phyloP scores from a whole-genome alignment of 2,888 invertebrate species.

The Laspeyria flexula region DNA sequence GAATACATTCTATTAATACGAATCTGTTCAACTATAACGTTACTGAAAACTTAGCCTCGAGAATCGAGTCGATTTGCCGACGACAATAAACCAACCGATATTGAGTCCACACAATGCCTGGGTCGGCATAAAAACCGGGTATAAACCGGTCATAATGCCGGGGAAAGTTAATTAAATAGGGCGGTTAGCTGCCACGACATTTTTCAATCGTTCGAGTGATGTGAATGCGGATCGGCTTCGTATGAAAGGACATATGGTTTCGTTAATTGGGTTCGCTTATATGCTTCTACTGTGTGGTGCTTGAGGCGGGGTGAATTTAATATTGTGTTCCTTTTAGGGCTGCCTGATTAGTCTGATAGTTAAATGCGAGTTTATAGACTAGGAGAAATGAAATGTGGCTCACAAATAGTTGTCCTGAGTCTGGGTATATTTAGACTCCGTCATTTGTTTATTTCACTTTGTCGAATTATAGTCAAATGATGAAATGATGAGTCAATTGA shows the following conservation, averaged over 20 bases:
- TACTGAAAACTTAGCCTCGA: conserved; percentile 23
- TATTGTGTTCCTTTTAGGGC: background rate
- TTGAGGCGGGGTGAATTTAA: conserved; percentile 19
- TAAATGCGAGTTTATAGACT: no score
- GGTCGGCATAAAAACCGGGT: conserved; percentile 67
- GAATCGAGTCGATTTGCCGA: conserved; percentile 54
- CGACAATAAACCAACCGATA: conserved; percentile 76
- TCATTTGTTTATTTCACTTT: no score
- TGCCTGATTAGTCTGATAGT: no score
- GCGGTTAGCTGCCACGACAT: conserved; percentile 61
- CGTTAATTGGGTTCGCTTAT: conserved; percentile 25
- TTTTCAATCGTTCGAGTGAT: conserved; percentile 68
- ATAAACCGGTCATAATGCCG: conserved; percentile 72
- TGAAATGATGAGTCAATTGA: no score
- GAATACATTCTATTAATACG: conserved; percentile 38
- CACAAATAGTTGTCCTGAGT: no score
- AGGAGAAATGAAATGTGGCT: no score
- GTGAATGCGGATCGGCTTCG: conserved; percentile 24
- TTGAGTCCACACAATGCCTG: conserved; percentile 75
- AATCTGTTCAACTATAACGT: conserved; percentile 34
- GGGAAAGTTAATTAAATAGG: conserved; percentile 78
- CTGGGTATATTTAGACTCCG: no score
- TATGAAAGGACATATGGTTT: conserved; percentile 20
- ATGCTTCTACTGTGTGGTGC: background rate
- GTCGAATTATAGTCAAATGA: no score